Percentiles rank a stretch among this genome's conserved stretches.
phyloP scores from a whole-genome alignment of 1,140 invertebrate species.

The Drosophila pseudoananassae region DNA sequence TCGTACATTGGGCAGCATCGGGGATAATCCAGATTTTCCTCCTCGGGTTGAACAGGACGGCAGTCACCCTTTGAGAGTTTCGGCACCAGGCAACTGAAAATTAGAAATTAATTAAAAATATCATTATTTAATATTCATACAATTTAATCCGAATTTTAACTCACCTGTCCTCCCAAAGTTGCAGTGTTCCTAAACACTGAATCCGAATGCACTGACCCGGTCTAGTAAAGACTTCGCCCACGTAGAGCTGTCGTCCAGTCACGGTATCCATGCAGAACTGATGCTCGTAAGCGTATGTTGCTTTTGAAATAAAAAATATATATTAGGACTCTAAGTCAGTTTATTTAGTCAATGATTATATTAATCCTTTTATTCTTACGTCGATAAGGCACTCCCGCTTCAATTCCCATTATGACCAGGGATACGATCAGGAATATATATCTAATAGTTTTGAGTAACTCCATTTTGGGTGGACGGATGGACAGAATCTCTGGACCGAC shows the following conservation, averaged over 20 bases:
- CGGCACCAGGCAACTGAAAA: conserved; percentile 64
- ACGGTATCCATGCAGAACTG: conserved; percentile 62
- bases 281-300: conserved; percentile 16
- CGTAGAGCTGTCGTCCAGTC: conserved; percentile 63
- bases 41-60: conserved; percentile 26
- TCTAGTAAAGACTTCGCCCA: conserved; percentile 70
- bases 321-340: neutral
- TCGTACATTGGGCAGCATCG: conserved; percentile 72
- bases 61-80: conserved; percentile 49
- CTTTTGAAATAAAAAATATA: neutral
- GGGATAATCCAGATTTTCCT: conserved; percentile 61
- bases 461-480: conserved; percentile 4
- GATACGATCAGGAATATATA: conserved; percentile 21
- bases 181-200: conserved; percentile 68
- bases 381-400: conserved; percentile 21
- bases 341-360: no score
- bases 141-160: neutral
- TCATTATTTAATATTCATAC: neutral
- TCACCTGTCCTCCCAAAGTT: conserved; percentile 78
- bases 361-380: conserved; percentile 27
- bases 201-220: conserved; percentile 66
- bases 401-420: neutral
- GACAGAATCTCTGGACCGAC: conserved; percentile 33
- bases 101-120: neutral
- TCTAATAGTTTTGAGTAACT: neutral